A percentile compares a stretch with the other conserved stretches of the same genome.
Conservation (phyloP, 2,113 vertebrate species). For the Ammospiza caudacuta region DNA sequence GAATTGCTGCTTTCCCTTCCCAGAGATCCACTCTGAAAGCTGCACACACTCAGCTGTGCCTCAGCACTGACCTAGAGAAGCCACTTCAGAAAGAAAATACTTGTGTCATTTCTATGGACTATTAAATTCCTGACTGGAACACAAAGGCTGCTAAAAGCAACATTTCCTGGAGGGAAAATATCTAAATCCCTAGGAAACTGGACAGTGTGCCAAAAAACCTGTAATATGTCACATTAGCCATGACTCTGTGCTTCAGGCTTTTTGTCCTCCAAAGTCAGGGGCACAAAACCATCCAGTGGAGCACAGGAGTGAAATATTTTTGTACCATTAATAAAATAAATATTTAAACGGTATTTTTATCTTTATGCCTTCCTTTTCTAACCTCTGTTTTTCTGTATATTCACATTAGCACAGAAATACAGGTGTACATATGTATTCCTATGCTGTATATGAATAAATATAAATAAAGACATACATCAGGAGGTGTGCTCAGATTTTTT, state of each 20-base stretch:
- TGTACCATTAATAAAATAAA: not conserved
- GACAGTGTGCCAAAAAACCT: not conserved
- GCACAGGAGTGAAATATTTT: not conserved
- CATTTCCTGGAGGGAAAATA: not conserved
- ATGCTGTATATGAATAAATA: not conserved
- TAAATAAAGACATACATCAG: not conserved
- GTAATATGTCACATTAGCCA: not conserved
- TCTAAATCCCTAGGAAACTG: not conserved
- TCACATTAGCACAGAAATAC: not conserved
- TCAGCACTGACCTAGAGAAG: not conserved
- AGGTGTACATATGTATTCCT: not conserved
- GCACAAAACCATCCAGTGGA: not conserved
- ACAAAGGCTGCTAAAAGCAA: not conserved
- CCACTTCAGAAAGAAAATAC: not conserved
- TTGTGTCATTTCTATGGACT: not conserved
- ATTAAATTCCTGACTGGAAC: not conserved
- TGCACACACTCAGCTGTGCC: not conserved
- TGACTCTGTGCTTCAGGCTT: not conserved
- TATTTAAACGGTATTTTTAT: not conserved
- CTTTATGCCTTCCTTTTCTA: not conserved
- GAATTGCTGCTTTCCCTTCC: fast-evolving
- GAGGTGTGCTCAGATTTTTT: not conserved
- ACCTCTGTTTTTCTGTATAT: not conserved
- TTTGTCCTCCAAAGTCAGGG: not conserved
- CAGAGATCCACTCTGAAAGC: not conserved